These are phyloP conservation scores for Microcebus jonahi DNA, from an alignment of 2,113 vertebrate genomes.

Conservation along the genomic window DNA sequence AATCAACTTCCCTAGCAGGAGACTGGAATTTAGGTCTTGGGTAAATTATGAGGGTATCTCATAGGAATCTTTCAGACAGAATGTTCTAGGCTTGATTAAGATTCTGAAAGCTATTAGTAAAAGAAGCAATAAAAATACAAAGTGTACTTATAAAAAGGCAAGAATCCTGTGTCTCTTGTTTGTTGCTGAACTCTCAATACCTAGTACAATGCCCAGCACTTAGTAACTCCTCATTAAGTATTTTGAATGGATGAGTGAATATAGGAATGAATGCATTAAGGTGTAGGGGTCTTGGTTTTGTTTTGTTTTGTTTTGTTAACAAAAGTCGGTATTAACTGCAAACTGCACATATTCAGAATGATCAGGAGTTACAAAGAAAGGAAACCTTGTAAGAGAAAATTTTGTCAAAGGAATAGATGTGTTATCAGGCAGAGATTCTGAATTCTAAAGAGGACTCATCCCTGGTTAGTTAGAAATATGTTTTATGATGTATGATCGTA, in stretches of 20 bases:
- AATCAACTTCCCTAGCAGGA: neutral
- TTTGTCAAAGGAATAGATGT: neutral
- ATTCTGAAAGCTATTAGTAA: neutral
- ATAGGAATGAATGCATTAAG: neutral
- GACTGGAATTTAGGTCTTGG: neutral
- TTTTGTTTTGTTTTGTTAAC: neutral
- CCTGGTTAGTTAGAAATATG: neutral
- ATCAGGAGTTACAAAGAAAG: neutral
- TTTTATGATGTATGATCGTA: neutral
- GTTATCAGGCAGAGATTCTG: neutral
- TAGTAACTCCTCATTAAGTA: neutral
- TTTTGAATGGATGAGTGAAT: neutral
- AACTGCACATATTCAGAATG: neutral
- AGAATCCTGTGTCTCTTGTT: neutral
- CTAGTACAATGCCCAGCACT: neutral
- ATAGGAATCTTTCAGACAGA: neutral
- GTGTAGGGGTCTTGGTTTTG: neutral
- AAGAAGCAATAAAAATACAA: neutral
- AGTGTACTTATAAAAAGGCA: neutral
- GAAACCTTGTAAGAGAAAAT: neutral
- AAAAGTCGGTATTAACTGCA: neutral
- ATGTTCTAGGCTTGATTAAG: neutral
- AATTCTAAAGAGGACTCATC: neutral
- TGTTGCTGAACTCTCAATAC: neutral
- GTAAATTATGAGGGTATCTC: constrained; percentile 10